These are phyloP conservation scores for Polyommatus icarus DNA, from an alignment of 2,888 invertebrate genomes.

Conservation along the genomic window DNA sequence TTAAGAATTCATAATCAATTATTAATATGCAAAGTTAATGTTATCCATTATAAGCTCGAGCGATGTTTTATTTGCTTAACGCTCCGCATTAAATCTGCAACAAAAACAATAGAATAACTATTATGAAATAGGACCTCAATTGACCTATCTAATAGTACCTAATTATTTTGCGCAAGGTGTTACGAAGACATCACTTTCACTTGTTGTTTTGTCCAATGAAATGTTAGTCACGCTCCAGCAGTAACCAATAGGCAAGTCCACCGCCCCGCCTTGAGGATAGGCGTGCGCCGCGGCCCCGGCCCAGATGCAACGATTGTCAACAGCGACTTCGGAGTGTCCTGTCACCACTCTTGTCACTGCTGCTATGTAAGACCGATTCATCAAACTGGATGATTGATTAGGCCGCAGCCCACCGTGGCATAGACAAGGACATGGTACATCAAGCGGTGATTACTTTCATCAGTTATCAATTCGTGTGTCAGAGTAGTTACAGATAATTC, in stretches of 20 bases:
- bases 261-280: constrained; percentile 73
- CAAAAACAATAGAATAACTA: constrained; percentile 38
- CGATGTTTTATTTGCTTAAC: constrained; percentile 2
- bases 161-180: constrained; percentile 65
- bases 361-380: background rate
- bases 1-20: background rate
- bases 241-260: constrained; percentile 71
- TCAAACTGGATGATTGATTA: constrained; percentile 1
- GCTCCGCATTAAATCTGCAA: constrained; percentile 8
- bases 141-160: constrained; percentile 53
- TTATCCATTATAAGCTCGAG: background rate
- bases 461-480: background rate
- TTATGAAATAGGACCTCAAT: constrained; percentile 43
- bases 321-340: constrained; percentile 4
- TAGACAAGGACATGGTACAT: background rate
- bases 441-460: background rate
- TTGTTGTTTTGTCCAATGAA: constrained; percentile 71
- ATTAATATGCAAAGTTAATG: background rate
- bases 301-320: constrained; percentile 48
- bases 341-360: constrained; percentile 6
- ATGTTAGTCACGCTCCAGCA: constrained; percentile 72
- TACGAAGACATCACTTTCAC: constrained; percentile 72
- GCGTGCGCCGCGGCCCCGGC: constrained; percentile 62
- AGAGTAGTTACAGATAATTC: background rate
- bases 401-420: background rate